A percentile compares a stretch with the other conserved stretches of the same genome.
These are phyloP conservation scores for Pantherophis vulpinus DNA, from an alignment of 2,797 vertebrate species.

Conservation along the genomic window DNA sequence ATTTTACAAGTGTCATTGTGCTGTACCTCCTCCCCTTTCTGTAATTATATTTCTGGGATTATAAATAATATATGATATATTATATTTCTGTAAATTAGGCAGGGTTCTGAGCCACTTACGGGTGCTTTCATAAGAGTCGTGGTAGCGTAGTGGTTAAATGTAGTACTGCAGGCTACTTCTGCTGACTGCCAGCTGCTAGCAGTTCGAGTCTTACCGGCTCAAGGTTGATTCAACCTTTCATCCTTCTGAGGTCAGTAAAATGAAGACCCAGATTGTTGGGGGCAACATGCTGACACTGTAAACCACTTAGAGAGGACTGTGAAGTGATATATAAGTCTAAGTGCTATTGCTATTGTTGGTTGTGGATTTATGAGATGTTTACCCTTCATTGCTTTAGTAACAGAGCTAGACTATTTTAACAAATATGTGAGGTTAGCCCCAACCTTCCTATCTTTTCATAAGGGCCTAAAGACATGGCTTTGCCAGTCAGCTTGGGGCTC, in stretches of 20 bases:
- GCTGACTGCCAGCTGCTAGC: too few species aligned
- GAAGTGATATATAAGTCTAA: too few species aligned
- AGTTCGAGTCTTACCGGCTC: too few species aligned
- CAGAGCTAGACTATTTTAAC: not conserved
- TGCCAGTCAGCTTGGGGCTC: not conserved
- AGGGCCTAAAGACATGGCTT: not conserved
- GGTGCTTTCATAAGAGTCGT: not conserved
- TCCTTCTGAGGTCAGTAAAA: too few species aligned
- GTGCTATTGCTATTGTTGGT: not conserved
- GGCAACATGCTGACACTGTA: too few species aligned
- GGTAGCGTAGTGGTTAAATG: too few species aligned
- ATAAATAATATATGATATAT: not conserved
- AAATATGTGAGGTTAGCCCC: not conserved
- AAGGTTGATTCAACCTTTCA: too few species aligned
- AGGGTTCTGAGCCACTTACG: not conserved
- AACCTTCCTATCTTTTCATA: not conserved
- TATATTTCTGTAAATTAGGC: not conserved
- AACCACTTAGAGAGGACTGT: too few species aligned
- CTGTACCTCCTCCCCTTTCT: not conserved
- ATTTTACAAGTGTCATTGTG: not conserved
- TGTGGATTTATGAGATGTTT: not conserved
- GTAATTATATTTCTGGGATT: not conserved
- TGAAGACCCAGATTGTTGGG: too few species aligned
- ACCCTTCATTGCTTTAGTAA: not conserved
- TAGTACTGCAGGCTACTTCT: too few species aligned